These are phyloP conservation scores for Cottus gobio DNA, from an alignment of 2,113 vertebrate genomes.

Conservation along the genomic window DNA sequence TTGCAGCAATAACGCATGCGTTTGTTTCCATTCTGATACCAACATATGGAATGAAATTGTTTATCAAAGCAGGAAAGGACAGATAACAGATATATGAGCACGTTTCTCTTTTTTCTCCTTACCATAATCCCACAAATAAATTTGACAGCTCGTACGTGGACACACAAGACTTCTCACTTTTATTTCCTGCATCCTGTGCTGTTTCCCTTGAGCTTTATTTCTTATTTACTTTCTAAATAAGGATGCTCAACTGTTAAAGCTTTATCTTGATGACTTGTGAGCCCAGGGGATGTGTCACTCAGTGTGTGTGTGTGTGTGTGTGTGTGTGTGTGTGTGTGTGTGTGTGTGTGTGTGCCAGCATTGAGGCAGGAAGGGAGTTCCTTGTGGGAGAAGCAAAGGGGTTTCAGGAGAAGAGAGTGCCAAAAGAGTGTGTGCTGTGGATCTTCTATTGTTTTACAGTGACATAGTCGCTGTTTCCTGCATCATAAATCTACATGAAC, in stretches of 20 bases:
- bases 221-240: slow-evolving; percentile 36
- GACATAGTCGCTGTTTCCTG: slow-evolving; percentile 86
- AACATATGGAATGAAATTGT: background rate
- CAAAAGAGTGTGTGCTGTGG: slow-evolving; percentile 67
- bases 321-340: slow-evolving; percentile 34
- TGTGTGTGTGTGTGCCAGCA: slow-evolving; percentile 27
- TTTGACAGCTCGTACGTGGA: slow-evolving; percentile 32
- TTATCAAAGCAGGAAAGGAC: slow-evolving; percentile 22
- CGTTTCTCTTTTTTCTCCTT: slow-evolving; percentile 10
- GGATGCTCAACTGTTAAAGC: slow-evolving; percentile 42
- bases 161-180: slow-evolving; percentile 35
- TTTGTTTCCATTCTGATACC: slow-evolving; percentile 32
- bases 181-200: slow-evolving; percentile 44
- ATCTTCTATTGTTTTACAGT: slow-evolving; percentile 89
- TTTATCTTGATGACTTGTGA: slow-evolving; percentile 48
- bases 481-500: slow-evolving; percentile 85
- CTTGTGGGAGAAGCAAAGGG: slow-evolving; percentile 20
- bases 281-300: slow-evolving; percentile 44
- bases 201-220: slow-evolving; percentile 20
- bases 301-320: slow-evolving; percentile 36
- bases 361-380: slow-evolving; percentile 72
- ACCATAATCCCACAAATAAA: slow-evolving; percentile 36
- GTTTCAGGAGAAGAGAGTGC: slow-evolving; percentile 40
- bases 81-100: slow-evolving; percentile 5
- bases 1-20: slow-evolving; percentile 33